Evolutionary conservation across 2,113 vertebrate genomes (phyloP).

Genomic region (Siniperca chuatsi): DNA sequence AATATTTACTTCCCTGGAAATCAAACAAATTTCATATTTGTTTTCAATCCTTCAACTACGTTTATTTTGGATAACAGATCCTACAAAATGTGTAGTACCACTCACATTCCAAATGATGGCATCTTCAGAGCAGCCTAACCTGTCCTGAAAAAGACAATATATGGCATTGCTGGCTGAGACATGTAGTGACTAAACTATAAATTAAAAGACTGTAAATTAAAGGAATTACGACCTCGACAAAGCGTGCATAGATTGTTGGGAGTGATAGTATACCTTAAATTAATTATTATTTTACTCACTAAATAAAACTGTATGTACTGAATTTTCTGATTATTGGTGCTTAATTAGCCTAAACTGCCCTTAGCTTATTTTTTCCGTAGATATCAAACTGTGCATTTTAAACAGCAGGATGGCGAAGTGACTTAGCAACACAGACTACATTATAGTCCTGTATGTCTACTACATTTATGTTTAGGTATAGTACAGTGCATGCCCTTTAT

Average conservation of each 20-base stretch:
- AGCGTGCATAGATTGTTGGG: neutral
- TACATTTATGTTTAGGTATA: neutral
- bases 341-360: neutral
- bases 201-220: neutral
- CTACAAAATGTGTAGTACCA: neutral
- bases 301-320: neutral
- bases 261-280: neutral
- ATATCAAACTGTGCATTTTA: neutral
- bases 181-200: neutral
- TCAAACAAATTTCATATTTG: too few relatives aligned
- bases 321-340: neutral
- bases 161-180: neutral
- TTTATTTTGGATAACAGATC: too few relatives aligned
- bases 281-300: neutral
- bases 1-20: too few relatives aligned
- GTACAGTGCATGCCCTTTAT: neutral
- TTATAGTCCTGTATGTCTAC: neutral
- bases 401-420: neutral
- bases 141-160: neutral
- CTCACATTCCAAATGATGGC: neutral
- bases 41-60: too few relatives aligned
- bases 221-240: neutral
- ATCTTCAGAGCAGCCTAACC: too few relatives aligned
- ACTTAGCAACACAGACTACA: neutral
- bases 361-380: neutral